These are phyloP conservation scores for Vesta saturnalis DNA, from an alignment of 2,888 invertebrate genomes.

Conservation along the genomic window DNA sequence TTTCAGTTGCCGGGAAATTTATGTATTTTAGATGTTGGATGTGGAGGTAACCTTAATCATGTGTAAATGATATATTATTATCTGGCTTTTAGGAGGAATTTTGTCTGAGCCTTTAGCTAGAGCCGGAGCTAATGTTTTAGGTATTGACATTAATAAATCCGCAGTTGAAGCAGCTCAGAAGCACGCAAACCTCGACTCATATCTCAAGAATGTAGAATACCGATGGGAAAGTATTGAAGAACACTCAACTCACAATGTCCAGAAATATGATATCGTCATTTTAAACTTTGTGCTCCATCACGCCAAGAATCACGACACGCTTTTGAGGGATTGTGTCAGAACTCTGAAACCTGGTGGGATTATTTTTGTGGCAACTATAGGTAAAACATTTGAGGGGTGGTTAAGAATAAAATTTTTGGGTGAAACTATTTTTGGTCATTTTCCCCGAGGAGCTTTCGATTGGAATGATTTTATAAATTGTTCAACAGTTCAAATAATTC, in stretches of 20 bases:
- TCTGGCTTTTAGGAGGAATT: too few species aligned
- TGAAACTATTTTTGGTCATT: conserved; percentile 77
- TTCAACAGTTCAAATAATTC: not conserved
- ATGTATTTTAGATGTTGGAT: not conserved
- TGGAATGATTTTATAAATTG: conserved; percentile 54
- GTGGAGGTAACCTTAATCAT: not conserved
- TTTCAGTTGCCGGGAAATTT: not conserved
- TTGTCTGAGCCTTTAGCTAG: not conserved
- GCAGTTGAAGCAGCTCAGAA: conserved; percentile 71
- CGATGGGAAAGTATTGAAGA: conserved; percentile 68
- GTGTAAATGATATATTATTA: not conserved
- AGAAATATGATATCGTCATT: conserved; percentile 82
- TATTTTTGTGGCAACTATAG: conserved; percentile 75
- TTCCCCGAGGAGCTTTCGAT: conserved; percentile 90
- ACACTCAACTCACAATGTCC: conserved; percentile 54
- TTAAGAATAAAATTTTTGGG: conserved; percentile 75
- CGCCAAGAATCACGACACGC: conserved; percentile 75
- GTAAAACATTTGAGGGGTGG: conserved; percentile 72
- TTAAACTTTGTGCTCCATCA: conserved; percentile 93
- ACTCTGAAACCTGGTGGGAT: conserved; percentile 70
- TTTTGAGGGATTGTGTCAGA: conserved; percentile 73
- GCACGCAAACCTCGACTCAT: conserved; percentile 66
- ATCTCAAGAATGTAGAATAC: conserved; percentile 64
- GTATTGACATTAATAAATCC: not conserved
- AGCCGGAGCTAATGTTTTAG: not conserved